Evolutionary conservation across 2,113 vertebrate genomes (phyloP).

Genomic region (Accipiter virgatus): DNA sequence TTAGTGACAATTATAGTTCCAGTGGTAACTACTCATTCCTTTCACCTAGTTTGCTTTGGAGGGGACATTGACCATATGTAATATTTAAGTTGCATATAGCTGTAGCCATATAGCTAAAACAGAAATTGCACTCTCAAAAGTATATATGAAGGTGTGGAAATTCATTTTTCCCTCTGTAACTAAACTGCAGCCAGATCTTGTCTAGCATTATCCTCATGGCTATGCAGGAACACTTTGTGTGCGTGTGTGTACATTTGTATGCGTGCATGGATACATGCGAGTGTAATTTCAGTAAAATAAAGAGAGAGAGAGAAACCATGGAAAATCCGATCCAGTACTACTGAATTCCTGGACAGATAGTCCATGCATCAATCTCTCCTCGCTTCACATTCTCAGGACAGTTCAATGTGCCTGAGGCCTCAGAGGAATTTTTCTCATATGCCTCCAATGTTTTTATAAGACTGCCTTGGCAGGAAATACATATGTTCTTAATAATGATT

Average conservation of each 20-base stretch:
- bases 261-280: rapidly evolving
- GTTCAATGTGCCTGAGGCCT: constrained; percentile 40
- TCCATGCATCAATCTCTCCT: constrained; percentile 60
- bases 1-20: constrained; percentile 15
- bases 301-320: constrained; percentile 25
- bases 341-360: constrained; percentile 54
- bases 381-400: constrained; percentile 48
- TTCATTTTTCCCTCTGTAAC: not conserved
- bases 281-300: not conserved
- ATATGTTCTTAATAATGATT: constrained; percentile 60
- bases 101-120: not conserved
- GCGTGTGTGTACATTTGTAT: not conserved
- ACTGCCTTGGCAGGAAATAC: constrained; percentile 30
- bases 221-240: not conserved
- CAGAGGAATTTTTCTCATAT: constrained; percentile 58
- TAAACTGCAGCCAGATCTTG: not conserved
- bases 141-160: not conserved
- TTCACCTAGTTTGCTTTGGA: constrained; percentile 41
- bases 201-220: not conserved
- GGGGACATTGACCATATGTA: not conserved
- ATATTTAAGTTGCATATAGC: not conserved
- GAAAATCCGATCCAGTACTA: constrained; percentile 43
- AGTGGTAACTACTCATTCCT: not conserved
- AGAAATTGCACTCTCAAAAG: not conserved
- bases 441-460: constrained; percentile 54